These are phyloP conservation scores for Drosophila suboccidentalis DNA, from an alignment of 2,888 invertebrate species.

Conservation along the genomic window DNA sequence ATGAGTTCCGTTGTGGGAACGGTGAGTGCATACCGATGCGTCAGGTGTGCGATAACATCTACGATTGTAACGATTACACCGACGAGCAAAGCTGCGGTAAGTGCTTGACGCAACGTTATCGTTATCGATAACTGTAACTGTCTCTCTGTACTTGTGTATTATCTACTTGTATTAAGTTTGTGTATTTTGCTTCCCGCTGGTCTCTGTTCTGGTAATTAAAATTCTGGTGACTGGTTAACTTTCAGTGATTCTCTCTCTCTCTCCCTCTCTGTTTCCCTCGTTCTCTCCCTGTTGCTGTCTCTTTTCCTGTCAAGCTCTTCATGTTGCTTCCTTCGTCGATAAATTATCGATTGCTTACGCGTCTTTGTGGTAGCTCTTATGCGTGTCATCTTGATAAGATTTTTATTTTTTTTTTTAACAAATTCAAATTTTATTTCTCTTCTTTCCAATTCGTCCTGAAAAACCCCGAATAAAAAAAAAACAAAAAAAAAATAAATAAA, in stretches of 20 bases:
- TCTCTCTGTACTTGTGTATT: slow-evolving; percentile 10
- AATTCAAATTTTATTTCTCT: slow-evolving; percentile 69
- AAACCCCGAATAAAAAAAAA: slow-evolving; percentile 30
- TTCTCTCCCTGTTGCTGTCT: background rate
- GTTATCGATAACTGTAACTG: slow-evolving; percentile 39
- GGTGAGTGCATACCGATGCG: slow-evolving; percentile 88
- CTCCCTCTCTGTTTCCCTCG: slow-evolving; percentile 16
- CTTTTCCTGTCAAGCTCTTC: background rate
- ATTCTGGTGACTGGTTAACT: slow-evolving; percentile 32
- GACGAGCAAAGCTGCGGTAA: slow-evolving; percentile 93
- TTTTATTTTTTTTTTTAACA: slow-evolving; percentile 63
- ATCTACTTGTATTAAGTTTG: slow-evolving; percentile 10
- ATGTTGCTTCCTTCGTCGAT: slow-evolving; percentile 24
- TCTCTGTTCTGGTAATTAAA: slow-evolving; percentile 40
- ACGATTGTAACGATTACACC: slow-evolving; percentile 91
- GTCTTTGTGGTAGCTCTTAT: slow-evolving; percentile 38
- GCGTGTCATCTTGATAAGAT: slow-evolving; percentile 35
- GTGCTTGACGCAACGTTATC: slow-evolving; percentile 82
- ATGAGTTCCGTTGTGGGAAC: slow-evolving; percentile 89
- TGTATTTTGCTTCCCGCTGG: slow-evolving; percentile 32
- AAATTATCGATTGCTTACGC: slow-evolving; percentile 38
- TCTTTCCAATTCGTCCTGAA: slow-evolving; percentile 43
- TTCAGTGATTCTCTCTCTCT: slow-evolving; percentile 9
- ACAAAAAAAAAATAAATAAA: slow-evolving; percentile 24
- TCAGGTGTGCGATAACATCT: slow-evolving; percentile 88